Evolutionary conservation across 2,797 vertebrate species (phyloP), one percentile per base, ranked within the genome.

Genomic region (Lepidocolaptes lacrymiger): DNA sequence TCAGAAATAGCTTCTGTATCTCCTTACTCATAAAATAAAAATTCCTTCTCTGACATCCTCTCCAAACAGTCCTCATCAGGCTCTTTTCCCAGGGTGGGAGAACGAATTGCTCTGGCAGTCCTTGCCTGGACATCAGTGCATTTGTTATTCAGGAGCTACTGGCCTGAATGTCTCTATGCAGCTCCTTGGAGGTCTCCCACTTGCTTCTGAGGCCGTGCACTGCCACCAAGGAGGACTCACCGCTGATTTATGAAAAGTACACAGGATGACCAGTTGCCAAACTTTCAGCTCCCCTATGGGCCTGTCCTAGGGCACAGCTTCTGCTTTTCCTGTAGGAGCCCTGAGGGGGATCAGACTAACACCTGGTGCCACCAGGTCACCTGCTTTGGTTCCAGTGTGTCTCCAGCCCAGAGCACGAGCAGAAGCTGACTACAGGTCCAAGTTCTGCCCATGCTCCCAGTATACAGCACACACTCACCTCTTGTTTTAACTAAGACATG

Each of bases 371-470:
- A 0, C 49, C 56, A 27, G 61, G 41, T 83, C 85, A 80, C 49
- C 49, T 9, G 12, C 5, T 1, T 56, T 46, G 54, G 21, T 28
- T 39, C 43, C 3, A 8, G 13, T 0, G 0, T 2, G 0, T 43
- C 39, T 81, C 6, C 1, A 89, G 43, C 23, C 34, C 69, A 36
- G 46, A 79, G 30, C 71, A n/a, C 0, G 2, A 59, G 23, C 73
- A 46, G 12, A 58, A 15, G 67, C 9, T 94, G 67, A 7, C 30
- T 46, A 7, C 41, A 41, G 59, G 37, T 56, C 34, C 3, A 6
- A 59, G 27, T 52, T 79, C 67, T 79, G 32, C 15, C 51, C 28
- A 2, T 32, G 34, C 26, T 82, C 41, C 94, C 10, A 2, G 18
- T 4, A 75, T 14, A 30, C 37, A 43, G 36, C 0, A 0, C 46